Evolutionary conservation across 2,113 vertebrate species (phyloP), one percentile per base, ranked within the genome.

Genomic region (Eretmochelys imbricata): DNA sequence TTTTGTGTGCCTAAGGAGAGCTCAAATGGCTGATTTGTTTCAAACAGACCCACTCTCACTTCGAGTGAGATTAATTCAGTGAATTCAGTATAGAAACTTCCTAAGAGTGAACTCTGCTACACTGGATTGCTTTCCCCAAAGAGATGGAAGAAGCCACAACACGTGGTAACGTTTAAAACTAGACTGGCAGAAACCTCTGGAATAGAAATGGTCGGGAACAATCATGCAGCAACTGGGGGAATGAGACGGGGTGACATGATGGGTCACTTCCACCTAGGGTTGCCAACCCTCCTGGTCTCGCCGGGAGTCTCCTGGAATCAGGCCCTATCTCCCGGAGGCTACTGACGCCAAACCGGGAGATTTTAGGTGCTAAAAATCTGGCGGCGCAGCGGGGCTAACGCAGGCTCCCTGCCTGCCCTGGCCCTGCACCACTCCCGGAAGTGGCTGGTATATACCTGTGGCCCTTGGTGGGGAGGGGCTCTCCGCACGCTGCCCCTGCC

Each of bases 101-200:
- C 83, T 38, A 4, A 42, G 53, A 62, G 38, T 8, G 53, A n/a
- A 13, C 1, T 8, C 14, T 24, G 22, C 75, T n/a, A 0, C 0
- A 10, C 48, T 3, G 31, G 46, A 49, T 3, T 8, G 6, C 31
- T 29, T 81, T 76, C 5, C n/a, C 49, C 42, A 27, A 35, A 49
- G 20, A 72, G 65, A 29, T 16, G 8, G 20, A 0, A 5, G 81
- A 49, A 27, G 53, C 75, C 2, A 1, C 17, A 7, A 46, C n/a
- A 19, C 29, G 9, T 22, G 17, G 48, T 31, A 79, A 49, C 0
- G 1, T 78, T 42, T 25, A 25, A 6, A 13, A 6, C 22, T 13
- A 76, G 24, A 50, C 27, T 27, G 46, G 27, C 48, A 48, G 48
- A 27, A 27, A 80, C 25, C 42, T 76, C 75, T 72, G 19, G 65